Evolutionary conservation across 64 coral and sea anemone genomes (phyloP).

Genomic region (Montipora foliosa): DNA sequence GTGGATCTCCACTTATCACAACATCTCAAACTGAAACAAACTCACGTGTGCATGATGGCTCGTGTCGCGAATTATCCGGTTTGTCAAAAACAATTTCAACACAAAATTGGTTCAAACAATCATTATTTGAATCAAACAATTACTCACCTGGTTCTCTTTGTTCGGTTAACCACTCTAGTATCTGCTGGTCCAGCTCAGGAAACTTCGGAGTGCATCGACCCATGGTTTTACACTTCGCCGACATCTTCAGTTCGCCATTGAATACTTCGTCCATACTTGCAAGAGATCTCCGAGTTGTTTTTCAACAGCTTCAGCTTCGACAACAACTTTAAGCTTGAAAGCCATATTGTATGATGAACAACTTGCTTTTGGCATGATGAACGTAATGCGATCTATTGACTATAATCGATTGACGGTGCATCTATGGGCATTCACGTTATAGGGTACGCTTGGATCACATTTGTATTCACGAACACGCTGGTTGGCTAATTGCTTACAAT

Average conservation of each 20-base stretch:
- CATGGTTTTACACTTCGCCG: slow-evolving; percentile 1
- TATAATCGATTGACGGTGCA: neutral
- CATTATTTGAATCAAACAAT: neutral
- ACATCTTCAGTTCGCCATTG: slow-evolving; percentile 28
- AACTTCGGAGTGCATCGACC: slow-evolving; percentile 21
- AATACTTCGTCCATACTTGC: slow-evolving; percentile 20
- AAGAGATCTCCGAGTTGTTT: slow-evolving; percentile 29
- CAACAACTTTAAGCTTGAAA: slow-evolving; percentile 44
- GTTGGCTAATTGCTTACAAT: neutral
- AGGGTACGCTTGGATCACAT: neutral
- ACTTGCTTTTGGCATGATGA: neutral
- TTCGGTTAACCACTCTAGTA: slow-evolving; percentile 35
- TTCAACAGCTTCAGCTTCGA: slow-evolving; percentile 19
- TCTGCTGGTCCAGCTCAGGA: slow-evolving; percentile 40
- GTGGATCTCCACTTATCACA: no score
- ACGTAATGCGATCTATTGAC: neutral
- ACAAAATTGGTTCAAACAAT: neutral
- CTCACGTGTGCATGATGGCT: neutral
- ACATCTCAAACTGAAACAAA: neutral
- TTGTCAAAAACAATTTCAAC: neutral
- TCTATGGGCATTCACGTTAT: neutral
- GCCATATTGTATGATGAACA: slow-evolving; percentile 29
- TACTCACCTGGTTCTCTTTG: slow-evolving; percentile 35
- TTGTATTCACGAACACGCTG: neutral
- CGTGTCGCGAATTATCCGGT: neutral